Evolutionary conservation across 1,140 invertebrate species (phyloP), one percentile per base, ranked within the genome.

Genomic region (Aphelenchoides avenae): DNA sequence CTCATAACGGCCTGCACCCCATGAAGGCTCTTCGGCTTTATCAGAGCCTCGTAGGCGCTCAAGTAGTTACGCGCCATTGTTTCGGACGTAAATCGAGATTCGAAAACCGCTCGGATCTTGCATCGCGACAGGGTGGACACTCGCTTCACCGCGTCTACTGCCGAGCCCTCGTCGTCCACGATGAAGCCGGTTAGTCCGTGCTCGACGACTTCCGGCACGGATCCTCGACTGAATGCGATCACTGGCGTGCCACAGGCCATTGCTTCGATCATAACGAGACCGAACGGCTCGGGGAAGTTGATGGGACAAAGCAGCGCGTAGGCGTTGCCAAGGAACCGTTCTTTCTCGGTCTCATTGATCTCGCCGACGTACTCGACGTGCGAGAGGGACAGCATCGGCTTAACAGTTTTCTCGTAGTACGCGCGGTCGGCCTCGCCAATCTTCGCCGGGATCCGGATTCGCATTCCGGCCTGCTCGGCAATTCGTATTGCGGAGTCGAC

Each of bases 171-270:
- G n/a, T n/a, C n/a, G n/a, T n/a, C n/a, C n/a, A n/a, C n/a, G n/a
- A n/a, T n/a, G n/a, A n/a, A n/a, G n/a, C n/a, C n/a, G n/a, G n/a
- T n/a, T n/a, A n/a, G n/a, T n/a, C n/a, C n/a, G n/a, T n/a, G n/a
- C n/a, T n/a, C n/a, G n/a, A n/a, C n/a, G n/a, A 56, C 52, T 15
- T 57, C 54, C 33, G 51, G 24, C 18, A 57, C 54, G 9, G 54
- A 27, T 1, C 54, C 54, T 7, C 22, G 30, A 5, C 37, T 7
- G 15, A 26, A 15, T 3, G 54, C 57, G 20, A 57, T 29, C 2
- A 57, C 57, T 22, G 54, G 54, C 4, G 54, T 57, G 7, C 54
- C 54, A 26, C 49, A 55, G 3, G 54, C 54, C 54, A 58, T 52
- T 18, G 46, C 18, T 22, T 57, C 51, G 27, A 63, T 59, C 56